Evolutionary conservation across 2,113 vertebrate species (phyloP).

Genomic region (Xiphophorus hellerii): DNA sequence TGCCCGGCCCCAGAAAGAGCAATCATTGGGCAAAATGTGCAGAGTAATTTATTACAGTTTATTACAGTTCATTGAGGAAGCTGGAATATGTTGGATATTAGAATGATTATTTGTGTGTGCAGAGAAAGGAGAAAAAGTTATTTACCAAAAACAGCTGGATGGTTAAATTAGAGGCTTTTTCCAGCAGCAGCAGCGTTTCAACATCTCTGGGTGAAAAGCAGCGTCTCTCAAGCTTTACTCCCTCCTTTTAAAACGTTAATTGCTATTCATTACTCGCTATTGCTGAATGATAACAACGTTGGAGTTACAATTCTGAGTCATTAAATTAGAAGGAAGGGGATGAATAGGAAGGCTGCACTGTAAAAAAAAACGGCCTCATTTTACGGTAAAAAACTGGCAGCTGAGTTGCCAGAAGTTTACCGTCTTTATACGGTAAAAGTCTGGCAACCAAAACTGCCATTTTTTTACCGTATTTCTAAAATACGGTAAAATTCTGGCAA

Average conservation of each 20-base stretch:
- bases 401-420: no score
- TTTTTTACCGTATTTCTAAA: no score
- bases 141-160: constrained; percentile 74
- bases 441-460: no score
- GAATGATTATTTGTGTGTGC: constrained; percentile 61
- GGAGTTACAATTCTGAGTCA: constrained; percentile 76
- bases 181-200: constrained; percentile 47
- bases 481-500: no score
- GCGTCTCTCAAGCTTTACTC: constrained; percentile 65
- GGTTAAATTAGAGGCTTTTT: constrained; percentile 65
- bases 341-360: constrained; percentile 58
- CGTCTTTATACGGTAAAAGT: no score
- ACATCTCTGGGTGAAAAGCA: constrained; percentile 71
- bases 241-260: constrained; percentile 70
- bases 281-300: constrained; percentile 75
- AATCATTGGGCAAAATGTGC: constrained; percentile 55
- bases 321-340: constrained; percentile 68
- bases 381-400: no score
- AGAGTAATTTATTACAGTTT: constrained; percentile 72
- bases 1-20: constrained; percentile 63
- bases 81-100: constrained; percentile 64
- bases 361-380: no score
- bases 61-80: constrained; percentile 73
- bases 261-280: constrained; percentile 74
- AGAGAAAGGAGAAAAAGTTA: constrained; percentile 55